Evolutionary conservation across 1,140 invertebrate species (phyloP).

Genomic region (Drosophila navojoa): DNA sequence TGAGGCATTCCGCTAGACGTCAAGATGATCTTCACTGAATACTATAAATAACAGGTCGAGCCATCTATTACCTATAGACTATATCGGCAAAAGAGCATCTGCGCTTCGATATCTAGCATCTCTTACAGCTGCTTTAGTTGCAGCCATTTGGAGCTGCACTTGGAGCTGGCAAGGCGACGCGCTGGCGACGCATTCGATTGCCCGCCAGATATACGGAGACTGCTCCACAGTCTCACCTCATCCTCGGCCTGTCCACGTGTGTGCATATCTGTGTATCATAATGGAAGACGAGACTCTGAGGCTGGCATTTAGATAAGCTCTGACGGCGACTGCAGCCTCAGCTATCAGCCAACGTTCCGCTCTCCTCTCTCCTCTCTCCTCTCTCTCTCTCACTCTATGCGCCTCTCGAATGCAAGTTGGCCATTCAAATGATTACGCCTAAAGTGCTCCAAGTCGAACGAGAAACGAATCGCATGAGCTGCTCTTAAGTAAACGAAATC

Average conservation of each 20-base stretch:
- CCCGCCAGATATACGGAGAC: constrained; percentile 51
- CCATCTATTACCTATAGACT: not conserved
- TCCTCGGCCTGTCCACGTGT: constrained; percentile 59
- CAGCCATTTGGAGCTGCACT: constrained; percentile 13
- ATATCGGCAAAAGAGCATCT: constrained; percentile 13
- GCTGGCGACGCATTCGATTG: constrained; percentile 72
- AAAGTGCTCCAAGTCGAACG: constrained; percentile 59
- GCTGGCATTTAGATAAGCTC: constrained; percentile 83
- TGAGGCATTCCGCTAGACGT: too few relatives aligned
- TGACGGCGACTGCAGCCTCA: constrained; percentile 32
- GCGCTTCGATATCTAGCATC: constrained; percentile 10
- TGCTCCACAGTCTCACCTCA: constrained; percentile 12
- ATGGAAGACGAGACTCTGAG: constrained; percentile 84
- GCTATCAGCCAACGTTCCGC: not conserved
- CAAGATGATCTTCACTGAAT: not conserved
- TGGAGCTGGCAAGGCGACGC: constrained; percentile 48
- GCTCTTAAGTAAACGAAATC: constrained; percentile 43
- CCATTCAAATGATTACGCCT: constrained; percentile 74
- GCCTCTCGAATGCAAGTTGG: constrained; percentile 52
- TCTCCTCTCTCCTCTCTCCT: not conserved
- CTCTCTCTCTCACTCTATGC: not conserved
- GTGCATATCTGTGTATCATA: constrained; percentile 83
- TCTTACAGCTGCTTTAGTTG: constrained; percentile 20
- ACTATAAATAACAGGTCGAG: too few relatives aligned
- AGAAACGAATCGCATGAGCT: constrained; percentile 1